Base-by-base conservation (phyloP, 2,888 invertebrate genomes). In the Plagodis pulveraria region DNA sequence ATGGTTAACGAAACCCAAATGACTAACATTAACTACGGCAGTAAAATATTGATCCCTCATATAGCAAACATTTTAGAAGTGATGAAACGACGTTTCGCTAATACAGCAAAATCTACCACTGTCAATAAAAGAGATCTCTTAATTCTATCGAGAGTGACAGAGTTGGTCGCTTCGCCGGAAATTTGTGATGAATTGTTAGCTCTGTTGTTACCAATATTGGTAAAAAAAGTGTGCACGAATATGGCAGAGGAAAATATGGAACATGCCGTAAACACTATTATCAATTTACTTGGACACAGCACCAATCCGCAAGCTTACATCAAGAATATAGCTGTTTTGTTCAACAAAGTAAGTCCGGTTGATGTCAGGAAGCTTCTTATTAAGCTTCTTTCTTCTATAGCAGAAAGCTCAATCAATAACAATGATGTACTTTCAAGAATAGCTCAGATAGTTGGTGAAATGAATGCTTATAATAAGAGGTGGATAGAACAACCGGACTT, bases 401-500 rank as follows among this genome's bases (percentile, higher is more conserved):
- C 94, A 4, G 89, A 91, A 50, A 91, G 87, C 63, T 79, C 87
- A 0, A 58, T 75, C 11, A 74, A 66, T 6, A 83, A 90, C 67
- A 87, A 88, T 58, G 86, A 91, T 9, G 67, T 86, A 41, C 74
- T 95, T 50, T 90, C 91, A 45, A 89, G 93, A 54, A 91, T 94
- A 54, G 91, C 94, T 0, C 81, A 91, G 10, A 76, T 96, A 10
- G 84, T 96, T 4, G 79, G 81, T 6, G 94, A 96, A 81, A 93
- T 99, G 71, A 99, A 99, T 86, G 96, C 98, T 0, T 98, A 95
- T 94, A 97, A 99, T 84, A 94, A 94, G 46, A 95, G 96, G 65
- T 97, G 97, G 95, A 94, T 99, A n/a, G 98, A 99, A 72, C 98
- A 99, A 79, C 98, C 99, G 0, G 98, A 99, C 87, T 98, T 97